Evolutionary conservation across 2,113 vertebrate species (phyloP).

Genomic region (Lota lota): DNA sequence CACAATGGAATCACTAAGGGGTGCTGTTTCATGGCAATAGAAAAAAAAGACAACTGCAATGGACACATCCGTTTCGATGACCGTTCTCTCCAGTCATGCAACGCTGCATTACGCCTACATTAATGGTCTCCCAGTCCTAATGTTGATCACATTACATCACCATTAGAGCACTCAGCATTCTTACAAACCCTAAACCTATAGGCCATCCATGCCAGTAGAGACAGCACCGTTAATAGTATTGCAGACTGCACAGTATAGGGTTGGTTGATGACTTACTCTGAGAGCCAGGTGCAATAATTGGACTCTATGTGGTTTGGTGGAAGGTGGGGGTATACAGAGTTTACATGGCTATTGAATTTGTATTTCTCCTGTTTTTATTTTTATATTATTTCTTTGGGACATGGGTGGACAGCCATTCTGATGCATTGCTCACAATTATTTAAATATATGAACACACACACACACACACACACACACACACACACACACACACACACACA

Average conservation of each 20-base stretch:
- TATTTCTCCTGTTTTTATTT: too few species aligned
- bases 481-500: too few species aligned
- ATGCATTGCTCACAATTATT: too few species aligned
- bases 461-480: too few species aligned
- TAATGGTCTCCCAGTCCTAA: background rate
- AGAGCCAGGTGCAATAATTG: too few species aligned
- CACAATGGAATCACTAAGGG: background rate
- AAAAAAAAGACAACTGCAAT: background rate
- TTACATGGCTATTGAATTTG: too few species aligned
- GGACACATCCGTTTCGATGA: background rate
- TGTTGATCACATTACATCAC: conserved; percentile 1
- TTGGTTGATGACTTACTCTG: too few species aligned
- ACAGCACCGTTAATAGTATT: background rate
- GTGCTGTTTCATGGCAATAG: background rate
- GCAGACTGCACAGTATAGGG: background rate
- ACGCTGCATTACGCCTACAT: background rate
- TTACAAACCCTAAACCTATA: background rate
- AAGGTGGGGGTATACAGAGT: too few species aligned
- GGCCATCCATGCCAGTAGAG: background rate
- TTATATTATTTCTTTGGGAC: too few species aligned
- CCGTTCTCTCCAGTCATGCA: background rate
- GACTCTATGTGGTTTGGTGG: too few species aligned
- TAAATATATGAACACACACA: too few species aligned
- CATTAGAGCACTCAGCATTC: background rate
- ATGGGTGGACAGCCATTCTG: too few species aligned